A percentile compares a stretch with the other conserved stretches of the same genome.
Conservation (phyloP, 2,797 vertebrate species). For the Dromococcyx pavoninus region DNA sequence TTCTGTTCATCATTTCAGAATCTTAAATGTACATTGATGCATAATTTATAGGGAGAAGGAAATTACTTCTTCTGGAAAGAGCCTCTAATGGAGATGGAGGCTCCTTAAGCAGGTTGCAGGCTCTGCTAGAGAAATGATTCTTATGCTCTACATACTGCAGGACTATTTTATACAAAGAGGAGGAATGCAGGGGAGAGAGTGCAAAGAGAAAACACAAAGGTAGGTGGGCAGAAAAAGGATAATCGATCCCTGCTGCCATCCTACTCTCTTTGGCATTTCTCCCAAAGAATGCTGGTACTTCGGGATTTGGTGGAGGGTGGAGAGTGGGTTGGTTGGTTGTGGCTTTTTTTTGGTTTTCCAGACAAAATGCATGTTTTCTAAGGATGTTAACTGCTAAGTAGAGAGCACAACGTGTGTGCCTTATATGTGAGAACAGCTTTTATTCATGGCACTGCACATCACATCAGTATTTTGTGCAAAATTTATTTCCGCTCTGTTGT, state of each 20-base stretch:
- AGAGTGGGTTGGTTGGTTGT: neutral
- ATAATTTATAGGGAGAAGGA: constrained; percentile 72
- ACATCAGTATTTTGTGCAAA: neutral
- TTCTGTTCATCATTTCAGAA: constrained; percentile 43
- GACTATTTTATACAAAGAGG: neutral
- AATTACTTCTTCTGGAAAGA: constrained; percentile 66
- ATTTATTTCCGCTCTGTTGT: neutral
- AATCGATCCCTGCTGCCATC: neutral
- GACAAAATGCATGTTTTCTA: neutral
- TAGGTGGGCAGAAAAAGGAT: neutral
- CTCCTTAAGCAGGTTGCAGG: constrained; percentile 34
- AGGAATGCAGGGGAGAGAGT: neutral
- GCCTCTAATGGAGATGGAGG: constrained; percentile 57
- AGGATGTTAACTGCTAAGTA: neutral
- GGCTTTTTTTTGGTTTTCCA: neutral
- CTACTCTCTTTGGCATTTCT: neutral
- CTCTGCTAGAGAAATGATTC: constrained; percentile 38
- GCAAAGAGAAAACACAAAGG: neutral
- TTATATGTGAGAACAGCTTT: neutral
- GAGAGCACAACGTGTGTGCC: neutral
- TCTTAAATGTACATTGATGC: constrained; percentile 52
- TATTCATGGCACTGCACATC: neutral
- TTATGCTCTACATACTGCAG: constrained; percentile 56
- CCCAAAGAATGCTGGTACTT: neutral
- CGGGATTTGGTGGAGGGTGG: too few species aligned